A percentile compares a stretch with the other conserved stretches of the same genome.
These are phyloP conservation scores for Egretta garzetta DNA, from an alignment of 2,113 vertebrate species.

Conservation along the genomic window DNA sequence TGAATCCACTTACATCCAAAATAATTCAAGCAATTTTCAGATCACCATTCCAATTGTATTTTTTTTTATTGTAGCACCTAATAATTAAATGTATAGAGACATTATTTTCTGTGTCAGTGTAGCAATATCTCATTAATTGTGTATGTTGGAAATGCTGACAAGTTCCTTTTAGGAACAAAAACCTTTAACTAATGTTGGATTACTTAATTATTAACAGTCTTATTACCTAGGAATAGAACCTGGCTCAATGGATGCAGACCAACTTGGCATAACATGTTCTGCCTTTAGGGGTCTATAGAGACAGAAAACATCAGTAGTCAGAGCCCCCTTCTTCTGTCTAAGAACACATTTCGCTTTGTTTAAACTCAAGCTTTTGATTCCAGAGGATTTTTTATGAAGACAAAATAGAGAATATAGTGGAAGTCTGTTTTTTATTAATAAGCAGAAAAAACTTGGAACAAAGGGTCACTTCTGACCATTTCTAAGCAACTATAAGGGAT, in stretches of 20 bases:
- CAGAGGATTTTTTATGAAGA: background rate
- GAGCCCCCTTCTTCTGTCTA: background rate
- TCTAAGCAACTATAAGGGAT: slow-evolving; percentile 20
- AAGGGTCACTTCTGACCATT: slow-evolving; percentile 32
- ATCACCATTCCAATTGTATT: background rate
- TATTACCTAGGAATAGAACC: background rate
- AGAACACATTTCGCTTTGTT: background rate
- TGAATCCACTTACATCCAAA: background rate
- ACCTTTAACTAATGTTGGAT: background rate
- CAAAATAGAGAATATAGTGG: background rate
- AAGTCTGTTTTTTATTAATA: slow-evolving; percentile 19
- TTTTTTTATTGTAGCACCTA: background rate
- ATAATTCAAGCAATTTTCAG: background rate
- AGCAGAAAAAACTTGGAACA: background rate
- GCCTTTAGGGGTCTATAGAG: background rate
- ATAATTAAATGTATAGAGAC: background rate
- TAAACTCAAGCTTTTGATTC: background rate
- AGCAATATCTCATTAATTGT: background rate
- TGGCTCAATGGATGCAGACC: background rate
- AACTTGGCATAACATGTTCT: background rate
- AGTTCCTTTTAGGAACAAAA: background rate
- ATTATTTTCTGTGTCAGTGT: background rate
- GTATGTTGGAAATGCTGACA: background rate
- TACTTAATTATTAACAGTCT: background rate
- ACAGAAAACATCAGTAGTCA: background rate